Conservation (phyloP, 23 tunicate species). For the Aplidium turbinatum region DNA sequence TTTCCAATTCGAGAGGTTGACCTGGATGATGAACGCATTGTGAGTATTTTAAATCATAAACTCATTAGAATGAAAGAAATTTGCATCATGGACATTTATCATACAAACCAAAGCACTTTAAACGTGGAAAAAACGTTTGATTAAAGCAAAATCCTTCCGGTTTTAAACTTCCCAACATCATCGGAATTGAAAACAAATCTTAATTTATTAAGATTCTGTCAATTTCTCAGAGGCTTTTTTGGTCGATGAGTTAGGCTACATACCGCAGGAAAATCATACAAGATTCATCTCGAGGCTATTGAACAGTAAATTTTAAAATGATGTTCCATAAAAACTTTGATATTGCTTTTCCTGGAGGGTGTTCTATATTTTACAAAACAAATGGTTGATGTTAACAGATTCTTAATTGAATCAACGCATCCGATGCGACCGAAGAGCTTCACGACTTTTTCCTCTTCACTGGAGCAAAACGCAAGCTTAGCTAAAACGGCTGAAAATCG, state of each 20-base stretch:
- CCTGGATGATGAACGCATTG: not conserved
- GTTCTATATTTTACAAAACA: too few relatives aligned
- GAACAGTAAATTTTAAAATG: too few relatives aligned
- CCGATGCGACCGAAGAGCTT: constrained; percentile 22
- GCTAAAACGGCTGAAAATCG: not conserved
- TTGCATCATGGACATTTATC: not conserved
- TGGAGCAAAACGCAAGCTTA: not conserved
- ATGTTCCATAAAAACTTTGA: too few relatives aligned
- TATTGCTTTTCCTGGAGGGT: too few relatives aligned
- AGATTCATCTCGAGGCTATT: too few relatives aligned
- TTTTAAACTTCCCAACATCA: too few relatives aligned
- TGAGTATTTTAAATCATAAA: not conserved
- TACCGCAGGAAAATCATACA: too few relatives aligned
- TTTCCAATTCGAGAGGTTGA: not conserved
- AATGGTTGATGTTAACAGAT: not conserved
- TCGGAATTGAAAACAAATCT: too few relatives aligned
- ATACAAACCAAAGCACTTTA: not conserved
- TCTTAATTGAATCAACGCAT: constrained; percentile 30
- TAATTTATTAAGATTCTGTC: too few relatives aligned
- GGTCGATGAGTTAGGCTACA: too few relatives aligned
- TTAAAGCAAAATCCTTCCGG: not conserved
- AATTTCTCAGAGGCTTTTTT: too few relatives aligned
- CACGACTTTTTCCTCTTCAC: not conserved
- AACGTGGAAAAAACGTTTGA: not conserved
- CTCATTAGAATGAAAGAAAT: not conserved